phyloP scores from a whole-genome alignment of 2,797 vertebrate genomes.

The Lophius americanus region DNA sequence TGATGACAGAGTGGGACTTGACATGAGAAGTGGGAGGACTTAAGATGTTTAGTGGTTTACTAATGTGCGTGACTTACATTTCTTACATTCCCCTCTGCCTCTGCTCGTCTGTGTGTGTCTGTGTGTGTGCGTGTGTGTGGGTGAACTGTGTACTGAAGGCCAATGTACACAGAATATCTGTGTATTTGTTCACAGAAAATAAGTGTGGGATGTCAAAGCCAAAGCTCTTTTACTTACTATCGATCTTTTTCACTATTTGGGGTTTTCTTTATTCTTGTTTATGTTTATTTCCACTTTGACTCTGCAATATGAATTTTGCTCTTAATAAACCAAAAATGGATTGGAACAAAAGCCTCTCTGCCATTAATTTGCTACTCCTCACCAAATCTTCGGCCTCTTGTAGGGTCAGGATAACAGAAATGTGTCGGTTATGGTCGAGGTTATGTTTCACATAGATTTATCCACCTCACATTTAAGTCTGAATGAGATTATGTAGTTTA shows the following conservation, averaged over 20 bases:
- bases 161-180: slow-evolving; percentile 48
- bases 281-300: neutral
- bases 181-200: slow-evolving; percentile 41
- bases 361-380: neutral
- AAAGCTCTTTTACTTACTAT: slow-evolving; percentile 22
- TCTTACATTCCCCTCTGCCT: slow-evolving; percentile 66
- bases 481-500: neutral
- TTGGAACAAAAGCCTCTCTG: neutral
- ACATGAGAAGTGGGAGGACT: slow-evolving; percentile 54
- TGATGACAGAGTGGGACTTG: slow-evolving; percentile 30
- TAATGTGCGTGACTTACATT: slow-evolving; percentile 65
- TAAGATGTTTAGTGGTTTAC: slow-evolving; percentile 51
- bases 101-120: slow-evolving; percentile 32
- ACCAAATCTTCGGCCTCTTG: neutral
- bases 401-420: too few species aligned
- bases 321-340: neutral
- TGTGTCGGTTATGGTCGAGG: neutral
- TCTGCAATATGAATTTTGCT: too few species aligned
- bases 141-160: slow-evolving; percentile 70
- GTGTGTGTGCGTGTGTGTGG: slow-evolving; percentile 40
- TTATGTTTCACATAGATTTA: neutral
- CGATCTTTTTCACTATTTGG: neutral
- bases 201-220: slow-evolving; percentile 27
- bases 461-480: neutral
- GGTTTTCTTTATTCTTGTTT: neutral